These are phyloP conservation scores for Crotalus viridis DNA, from an alignment of 2,113 vertebrate genomes.

Conservation along the genomic window DNA sequence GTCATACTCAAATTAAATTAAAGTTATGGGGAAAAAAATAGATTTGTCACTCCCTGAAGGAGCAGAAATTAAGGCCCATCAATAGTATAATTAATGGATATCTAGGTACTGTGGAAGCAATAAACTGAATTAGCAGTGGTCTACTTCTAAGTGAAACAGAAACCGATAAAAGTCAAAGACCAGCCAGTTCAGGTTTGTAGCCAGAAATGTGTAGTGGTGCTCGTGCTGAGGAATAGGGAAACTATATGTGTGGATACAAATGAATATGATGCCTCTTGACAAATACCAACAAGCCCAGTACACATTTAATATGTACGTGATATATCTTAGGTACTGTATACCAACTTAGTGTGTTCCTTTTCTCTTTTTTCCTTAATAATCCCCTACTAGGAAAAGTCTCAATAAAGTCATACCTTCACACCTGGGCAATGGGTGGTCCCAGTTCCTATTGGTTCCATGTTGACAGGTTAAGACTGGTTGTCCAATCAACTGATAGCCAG, in stretches of 20 bases:
- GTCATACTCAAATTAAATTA: background rate
- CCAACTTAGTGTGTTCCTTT: background rate
- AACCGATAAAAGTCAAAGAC: background rate
- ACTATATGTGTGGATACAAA: background rate
- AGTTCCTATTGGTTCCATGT: conserved; percentile 93
- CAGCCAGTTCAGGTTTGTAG: background rate
- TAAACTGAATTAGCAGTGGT: background rate
- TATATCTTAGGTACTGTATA: background rate
- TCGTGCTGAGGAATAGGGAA: background rate
- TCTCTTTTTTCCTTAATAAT: background rate
- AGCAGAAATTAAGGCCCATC: background rate
- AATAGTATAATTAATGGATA: background rate
- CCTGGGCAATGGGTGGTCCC: conserved; percentile 91
- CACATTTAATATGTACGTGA: background rate
- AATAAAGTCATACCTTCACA: conserved; percentile 87
- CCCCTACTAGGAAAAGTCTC: fast-evolving
- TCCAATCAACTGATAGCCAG: conserved; percentile 88
- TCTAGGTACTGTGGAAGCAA: background rate
- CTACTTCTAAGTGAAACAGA: background rate
- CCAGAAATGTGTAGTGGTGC: background rate
- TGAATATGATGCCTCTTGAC: background rate
- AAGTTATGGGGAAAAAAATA: background rate
- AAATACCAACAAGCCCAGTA: background rate
- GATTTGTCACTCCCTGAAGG: background rate
- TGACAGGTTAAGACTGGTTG: conserved; percentile 92